Evolutionary conservation across 2,888 invertebrate genomes (phyloP), one percentile per base, ranked within the genome.

Genomic region (Dasysyrphus albostriatus): DNA sequence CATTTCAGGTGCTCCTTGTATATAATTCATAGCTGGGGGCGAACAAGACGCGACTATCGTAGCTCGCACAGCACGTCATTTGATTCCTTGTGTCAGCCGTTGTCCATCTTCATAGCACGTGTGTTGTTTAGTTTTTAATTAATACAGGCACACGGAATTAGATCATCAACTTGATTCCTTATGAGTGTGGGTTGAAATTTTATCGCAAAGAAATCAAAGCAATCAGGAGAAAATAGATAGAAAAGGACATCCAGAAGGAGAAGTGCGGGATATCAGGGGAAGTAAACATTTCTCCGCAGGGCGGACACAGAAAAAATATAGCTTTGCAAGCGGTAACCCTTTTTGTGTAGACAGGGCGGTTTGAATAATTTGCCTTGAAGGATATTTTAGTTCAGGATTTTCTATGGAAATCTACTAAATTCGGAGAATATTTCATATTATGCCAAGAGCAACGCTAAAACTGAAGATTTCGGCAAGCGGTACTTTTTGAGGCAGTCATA

Each of bases 151-250:
- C 70, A 44, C 54, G 65, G 73, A 74, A 77, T 77, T 78, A 81
- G 85, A 85, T 82, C 70, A 85, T 85, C 81, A 69, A 75, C 82
- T 87, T 82, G 87, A 82, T 85, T 73, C 73, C 24, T 69, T 39
- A 14, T 9, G 12, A 24, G 81, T 74, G 47, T 87, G 74, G 65
- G 75, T 87, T 82, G 87, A 82, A 87, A 87, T 82, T 78, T 87
- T 78, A 87, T 87, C 82, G 78, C 58, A 58, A 37, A n/a, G 74
- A 73, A 77, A 85, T 81, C 73, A 73, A 54, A 72, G 49, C 77
- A 58, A 70, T 70, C 70, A 76, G 12, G 49, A 49, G 24, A 16
- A n/a, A n/a, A n/a, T 19, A 58, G 56, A 59, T 63, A 44, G 8
- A 54, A 14, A 19, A 39, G 59, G 67, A 56, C 65, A 63, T 51